These are phyloP conservation scores for Pelochelys cantorii DNA, from an alignment of 2,797 vertebrate species.

Conservation along the genomic window DNA sequence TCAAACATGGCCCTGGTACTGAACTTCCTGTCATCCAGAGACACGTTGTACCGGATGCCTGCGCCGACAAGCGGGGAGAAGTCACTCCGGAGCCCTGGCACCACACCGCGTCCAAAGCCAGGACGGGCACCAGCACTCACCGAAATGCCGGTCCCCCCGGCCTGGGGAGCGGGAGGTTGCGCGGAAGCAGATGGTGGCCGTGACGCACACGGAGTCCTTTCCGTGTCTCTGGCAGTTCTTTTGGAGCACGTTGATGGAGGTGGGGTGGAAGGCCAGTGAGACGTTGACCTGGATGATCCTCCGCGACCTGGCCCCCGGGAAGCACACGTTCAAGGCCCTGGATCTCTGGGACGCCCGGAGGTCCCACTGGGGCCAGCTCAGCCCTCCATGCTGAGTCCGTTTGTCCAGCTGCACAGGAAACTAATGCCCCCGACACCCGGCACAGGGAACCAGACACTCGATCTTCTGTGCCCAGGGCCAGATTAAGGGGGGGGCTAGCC, in stretches of 20 bases:
- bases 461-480: no score
- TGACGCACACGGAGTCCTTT: constrained; percentile 88
- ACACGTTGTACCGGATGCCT: constrained; percentile 86
- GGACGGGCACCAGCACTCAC: constrained; percentile 71
- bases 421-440: not conserved
- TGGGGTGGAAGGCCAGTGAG: constrained; percentile 85
- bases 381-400: not conserved
- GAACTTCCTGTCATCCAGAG: constrained; percentile 89
- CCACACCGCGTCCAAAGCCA: no score
- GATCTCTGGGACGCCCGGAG: not conserved
- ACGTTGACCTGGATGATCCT: constrained; percentile 89
- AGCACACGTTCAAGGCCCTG: not conserved
- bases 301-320: constrained; percentile 81
- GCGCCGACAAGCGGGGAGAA: not conserved
- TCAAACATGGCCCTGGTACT: constrained; percentile 90
- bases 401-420: not conserved
- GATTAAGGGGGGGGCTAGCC: no score
- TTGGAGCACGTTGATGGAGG: constrained; percentile 91
- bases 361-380: not conserved
- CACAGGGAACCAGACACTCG: not conserved
- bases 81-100: not conserved
- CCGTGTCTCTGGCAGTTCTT: constrained; percentile 87
- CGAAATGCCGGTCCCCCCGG: constrained; percentile 80
- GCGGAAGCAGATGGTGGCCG: constrained; percentile 86
- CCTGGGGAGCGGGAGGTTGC: constrained; percentile 85